Conservation (phyloP, 2,113 vertebrate species). For the Podocnemis expansa region DNA sequence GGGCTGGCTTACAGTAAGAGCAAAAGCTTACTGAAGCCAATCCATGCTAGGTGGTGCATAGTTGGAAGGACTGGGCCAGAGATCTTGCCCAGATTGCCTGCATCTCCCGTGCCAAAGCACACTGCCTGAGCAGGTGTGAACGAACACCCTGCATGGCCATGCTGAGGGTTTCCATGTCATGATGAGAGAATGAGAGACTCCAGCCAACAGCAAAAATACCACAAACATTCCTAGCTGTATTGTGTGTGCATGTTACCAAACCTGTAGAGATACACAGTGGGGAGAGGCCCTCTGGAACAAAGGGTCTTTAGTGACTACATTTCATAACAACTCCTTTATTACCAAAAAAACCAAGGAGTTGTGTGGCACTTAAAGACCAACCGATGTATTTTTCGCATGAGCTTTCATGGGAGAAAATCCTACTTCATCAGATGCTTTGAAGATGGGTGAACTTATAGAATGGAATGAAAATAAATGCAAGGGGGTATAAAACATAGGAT, state of each 20-base stretch:
- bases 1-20: not conserved
- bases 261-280: not conserved
- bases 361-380: no score
- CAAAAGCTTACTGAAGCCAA: not conserved
- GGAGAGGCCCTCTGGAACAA: slow-evolving; percentile 20
- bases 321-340: not conserved
- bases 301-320: not conserved
- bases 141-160: not conserved
- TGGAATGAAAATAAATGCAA: no score
- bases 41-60: fast-evolving
- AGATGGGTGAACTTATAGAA: no score
- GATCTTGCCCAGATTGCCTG: not conserved
- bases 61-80: not conserved
- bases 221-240: not conserved
- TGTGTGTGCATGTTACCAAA: not conserved
- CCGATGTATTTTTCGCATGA: no score
- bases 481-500: no score
- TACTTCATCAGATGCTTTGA: no score
- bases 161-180: not conserved
- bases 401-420: no score
- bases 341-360: no score
- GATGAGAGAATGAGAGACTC: not conserved
- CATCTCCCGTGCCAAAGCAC: not conserved
- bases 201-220: not conserved
- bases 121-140: not conserved